Evolutionary conservation across 2,797 vertebrate genomes (phyloP).

Genomic region (Lutjanus campechanus): DNA sequence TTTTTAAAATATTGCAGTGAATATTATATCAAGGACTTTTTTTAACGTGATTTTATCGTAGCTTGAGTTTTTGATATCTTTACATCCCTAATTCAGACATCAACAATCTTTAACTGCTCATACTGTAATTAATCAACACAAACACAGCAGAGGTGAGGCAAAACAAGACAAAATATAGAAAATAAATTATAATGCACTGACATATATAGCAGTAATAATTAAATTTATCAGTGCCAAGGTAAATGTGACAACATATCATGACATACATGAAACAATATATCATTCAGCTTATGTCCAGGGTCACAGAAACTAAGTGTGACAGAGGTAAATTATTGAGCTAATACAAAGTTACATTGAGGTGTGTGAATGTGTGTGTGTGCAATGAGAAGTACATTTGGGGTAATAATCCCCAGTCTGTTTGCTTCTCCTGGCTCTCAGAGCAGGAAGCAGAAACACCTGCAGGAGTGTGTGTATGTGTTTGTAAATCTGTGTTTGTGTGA

Average conservation of each 20-base stretch:
- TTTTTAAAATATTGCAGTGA: too few relatives aligned
- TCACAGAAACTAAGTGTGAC: conserved; percentile 14
- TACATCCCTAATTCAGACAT: background rate
- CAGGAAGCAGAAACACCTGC: conserved; percentile 83
- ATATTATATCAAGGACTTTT: too few relatives aligned
- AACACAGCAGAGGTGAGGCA: background rate
- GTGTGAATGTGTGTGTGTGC: conserved; percentile 31
- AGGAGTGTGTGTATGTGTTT: conserved; percentile 38
- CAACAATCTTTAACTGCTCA: background rate
- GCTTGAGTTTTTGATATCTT: too few relatives aligned
- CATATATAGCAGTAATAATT: background rate
- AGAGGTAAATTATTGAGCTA: conserved; percentile 26
- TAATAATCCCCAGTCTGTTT: conserved; percentile 79
- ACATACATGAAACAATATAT: background rate
- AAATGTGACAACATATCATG: background rate
- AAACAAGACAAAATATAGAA: background rate
- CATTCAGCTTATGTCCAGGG: background rate
- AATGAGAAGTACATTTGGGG: conserved; percentile 58
- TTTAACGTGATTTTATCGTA: too few relatives aligned
- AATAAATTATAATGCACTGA: background rate
- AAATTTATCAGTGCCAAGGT: background rate
- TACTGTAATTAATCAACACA: background rate
- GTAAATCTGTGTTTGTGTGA: conserved; percentile 35
- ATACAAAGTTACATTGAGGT: conserved; percentile 33
- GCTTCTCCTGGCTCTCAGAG: conserved; percentile 68